Percentiles rank a stretch among this genome's conserved stretches.
Evolutionary conservation across 2,888 invertebrate genomes (phyloP).

Genomic region (Gordius sp.): DNA sequence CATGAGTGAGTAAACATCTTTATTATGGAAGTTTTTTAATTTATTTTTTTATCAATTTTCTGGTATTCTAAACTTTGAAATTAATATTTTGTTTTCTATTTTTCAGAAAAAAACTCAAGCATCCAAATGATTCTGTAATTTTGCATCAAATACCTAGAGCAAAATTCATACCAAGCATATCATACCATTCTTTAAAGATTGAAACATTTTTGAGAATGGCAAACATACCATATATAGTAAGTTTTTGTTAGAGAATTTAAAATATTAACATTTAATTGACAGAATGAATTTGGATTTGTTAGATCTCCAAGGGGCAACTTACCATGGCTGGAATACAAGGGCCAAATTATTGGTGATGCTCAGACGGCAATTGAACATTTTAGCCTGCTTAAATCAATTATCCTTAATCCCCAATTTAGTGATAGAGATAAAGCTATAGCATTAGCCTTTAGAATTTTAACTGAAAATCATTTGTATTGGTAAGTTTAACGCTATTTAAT

Average conservation of each 20-base stretch:
- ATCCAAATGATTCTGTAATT: background rate
- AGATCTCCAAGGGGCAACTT: background rate
- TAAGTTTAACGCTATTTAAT: too few species aligned
- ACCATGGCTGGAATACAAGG: conserved; percentile 10
- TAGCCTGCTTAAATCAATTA: background rate
- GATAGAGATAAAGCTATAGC: background rate
- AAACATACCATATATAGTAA: background rate
- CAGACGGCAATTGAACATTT: conserved; percentile 3
- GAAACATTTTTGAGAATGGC: conserved; percentile 6
- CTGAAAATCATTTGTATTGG: conserved; percentile 12
- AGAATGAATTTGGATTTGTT: background rate
- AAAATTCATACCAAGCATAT: conserved; percentile 8
- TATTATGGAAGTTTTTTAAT: too few species aligned
- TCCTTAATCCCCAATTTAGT: background rate
- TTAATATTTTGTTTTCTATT: too few species aligned
- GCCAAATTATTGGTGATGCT: background rate
- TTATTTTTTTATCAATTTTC: too few species aligned
- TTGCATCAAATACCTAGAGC: conserved; percentile 12
- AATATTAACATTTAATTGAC: background rate
- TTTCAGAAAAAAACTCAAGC: background rate
- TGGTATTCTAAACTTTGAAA: too few species aligned
- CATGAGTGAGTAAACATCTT: too few species aligned
- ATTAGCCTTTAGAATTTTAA: background rate
- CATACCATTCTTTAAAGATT: conserved; percentile 12
- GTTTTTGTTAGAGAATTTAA: background rate